phyloP scores from a whole-genome alignment of 2,113 vertebrate species.

The Microcebus ravelobensis region DNA sequence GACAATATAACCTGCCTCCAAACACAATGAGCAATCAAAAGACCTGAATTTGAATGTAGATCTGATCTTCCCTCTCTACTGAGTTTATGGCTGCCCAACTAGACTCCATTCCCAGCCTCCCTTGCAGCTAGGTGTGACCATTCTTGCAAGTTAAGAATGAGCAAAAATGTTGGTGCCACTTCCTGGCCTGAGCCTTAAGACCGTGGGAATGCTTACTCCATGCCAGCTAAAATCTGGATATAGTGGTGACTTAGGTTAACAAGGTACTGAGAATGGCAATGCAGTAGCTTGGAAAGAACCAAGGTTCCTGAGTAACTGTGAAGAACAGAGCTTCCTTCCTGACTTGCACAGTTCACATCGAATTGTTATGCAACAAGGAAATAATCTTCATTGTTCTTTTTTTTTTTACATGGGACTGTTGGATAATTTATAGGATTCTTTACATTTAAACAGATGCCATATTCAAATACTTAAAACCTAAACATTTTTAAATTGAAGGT shows the following conservation, averaged over 20 bases:
- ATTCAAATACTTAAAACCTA: background rate
- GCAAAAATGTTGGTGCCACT: background rate
- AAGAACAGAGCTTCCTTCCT: background rate
- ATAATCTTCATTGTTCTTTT: background rate
- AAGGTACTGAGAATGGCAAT: background rate
- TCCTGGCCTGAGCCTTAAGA: background rate
- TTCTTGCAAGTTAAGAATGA: background rate
- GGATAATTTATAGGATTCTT: background rate
- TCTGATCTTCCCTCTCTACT: background rate
- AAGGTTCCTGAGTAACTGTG: background rate
- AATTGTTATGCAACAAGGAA: background rate
- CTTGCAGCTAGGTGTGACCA: background rate
- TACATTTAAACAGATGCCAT: background rate
- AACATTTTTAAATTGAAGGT: background rate
- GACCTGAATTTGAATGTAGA: background rate
- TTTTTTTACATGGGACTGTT: background rate
- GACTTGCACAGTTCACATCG: background rate
- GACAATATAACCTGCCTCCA: background rate
- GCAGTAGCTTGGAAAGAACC: background rate
- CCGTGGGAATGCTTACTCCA: background rate
- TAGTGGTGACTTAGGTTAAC: background rate
- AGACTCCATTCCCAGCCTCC: background rate
- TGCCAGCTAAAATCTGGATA: background rate
- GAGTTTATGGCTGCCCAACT: background rate
- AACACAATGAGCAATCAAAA: background rate